phyloP scores from a whole-genome alignment of 2,797 vertebrate genomes.

The Fratercula arctica region DNA sequence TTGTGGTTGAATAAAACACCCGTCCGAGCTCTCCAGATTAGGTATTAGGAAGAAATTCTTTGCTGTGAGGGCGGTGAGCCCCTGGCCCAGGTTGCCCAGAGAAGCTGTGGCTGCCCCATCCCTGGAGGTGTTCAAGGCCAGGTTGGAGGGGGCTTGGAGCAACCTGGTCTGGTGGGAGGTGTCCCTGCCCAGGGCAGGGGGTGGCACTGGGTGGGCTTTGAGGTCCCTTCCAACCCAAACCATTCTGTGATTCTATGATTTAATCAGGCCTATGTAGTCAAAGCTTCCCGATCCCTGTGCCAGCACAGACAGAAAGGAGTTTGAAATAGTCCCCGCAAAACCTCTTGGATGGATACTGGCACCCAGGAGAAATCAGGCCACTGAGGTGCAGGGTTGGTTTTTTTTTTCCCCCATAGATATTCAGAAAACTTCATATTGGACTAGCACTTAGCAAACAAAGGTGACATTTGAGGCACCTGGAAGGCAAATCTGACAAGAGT shows the following conservation, averaged over 20 bases:
- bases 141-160: no score
- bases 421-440: conserved; percentile 26
- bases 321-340: not conserved
- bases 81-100: not conserved
- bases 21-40: not conserved
- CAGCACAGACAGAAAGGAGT: not conserved
- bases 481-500: conserved; percentile 1
- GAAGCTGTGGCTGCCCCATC: not conserved
- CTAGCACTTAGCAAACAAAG: conserved; percentile 1
- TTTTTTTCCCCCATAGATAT: not conserved
- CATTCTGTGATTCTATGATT: not conserved
- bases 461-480: conserved; percentile 40
- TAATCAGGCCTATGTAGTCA: not conserved
- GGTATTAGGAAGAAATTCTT: not conserved
- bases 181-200: not conserved
- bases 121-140: not conserved
- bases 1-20: not conserved
- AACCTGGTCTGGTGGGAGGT: not conserved
- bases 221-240: not conserved
- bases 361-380: not conserved
- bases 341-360: not conserved
- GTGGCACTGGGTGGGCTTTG: not conserved
- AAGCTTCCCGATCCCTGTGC: not conserved
- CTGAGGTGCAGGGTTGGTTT: not conserved
- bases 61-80: not conserved